A percentile compares a stretch with the other conserved stretches of the same genome.
Conservation (phyloP, 2,797 vertebrate species). For the Anisognathus igniventris region DNA sequence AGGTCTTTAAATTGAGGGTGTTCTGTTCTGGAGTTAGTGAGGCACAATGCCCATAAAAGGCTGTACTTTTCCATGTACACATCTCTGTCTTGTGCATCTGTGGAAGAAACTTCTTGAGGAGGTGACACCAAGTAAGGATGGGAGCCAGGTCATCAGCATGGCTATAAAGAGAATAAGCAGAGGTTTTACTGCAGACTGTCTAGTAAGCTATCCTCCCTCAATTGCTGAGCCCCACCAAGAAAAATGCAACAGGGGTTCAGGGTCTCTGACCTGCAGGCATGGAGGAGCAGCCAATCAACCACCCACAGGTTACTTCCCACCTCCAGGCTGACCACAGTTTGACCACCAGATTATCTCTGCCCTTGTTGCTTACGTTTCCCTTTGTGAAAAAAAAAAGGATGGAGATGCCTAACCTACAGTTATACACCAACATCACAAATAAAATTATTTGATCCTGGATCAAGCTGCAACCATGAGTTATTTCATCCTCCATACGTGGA, state of each 20-base stretch:
- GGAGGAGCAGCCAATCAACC: neutral
- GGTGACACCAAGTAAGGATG: neutral
- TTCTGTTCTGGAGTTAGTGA: neutral
- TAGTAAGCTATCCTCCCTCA: neutral
- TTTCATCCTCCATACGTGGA: neutral
- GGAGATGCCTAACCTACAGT: neutral
- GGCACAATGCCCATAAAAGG: neutral
- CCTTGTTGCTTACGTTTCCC: neutral
- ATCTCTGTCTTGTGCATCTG: fast-evolving
- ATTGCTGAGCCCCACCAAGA: neutral
- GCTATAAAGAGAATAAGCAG: neutral
- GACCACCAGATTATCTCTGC: neutral
- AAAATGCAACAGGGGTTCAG: neutral
- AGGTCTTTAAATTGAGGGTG: neutral
- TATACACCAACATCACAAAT: neutral
- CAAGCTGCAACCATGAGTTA: neutral
- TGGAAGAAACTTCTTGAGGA: neutral
- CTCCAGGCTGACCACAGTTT: neutral
- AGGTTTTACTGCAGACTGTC: neutral
- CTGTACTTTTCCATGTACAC: neutral
- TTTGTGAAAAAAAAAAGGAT: neutral
- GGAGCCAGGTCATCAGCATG: neutral
- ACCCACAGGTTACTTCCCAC: neutral
- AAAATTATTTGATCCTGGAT: neutral
- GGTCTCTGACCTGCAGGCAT: neutral